These are phyloP conservation scores for Leptothorax acervorum DNA, from an alignment of 2,888 invertebrate species.

Conservation along the genomic window DNA sequence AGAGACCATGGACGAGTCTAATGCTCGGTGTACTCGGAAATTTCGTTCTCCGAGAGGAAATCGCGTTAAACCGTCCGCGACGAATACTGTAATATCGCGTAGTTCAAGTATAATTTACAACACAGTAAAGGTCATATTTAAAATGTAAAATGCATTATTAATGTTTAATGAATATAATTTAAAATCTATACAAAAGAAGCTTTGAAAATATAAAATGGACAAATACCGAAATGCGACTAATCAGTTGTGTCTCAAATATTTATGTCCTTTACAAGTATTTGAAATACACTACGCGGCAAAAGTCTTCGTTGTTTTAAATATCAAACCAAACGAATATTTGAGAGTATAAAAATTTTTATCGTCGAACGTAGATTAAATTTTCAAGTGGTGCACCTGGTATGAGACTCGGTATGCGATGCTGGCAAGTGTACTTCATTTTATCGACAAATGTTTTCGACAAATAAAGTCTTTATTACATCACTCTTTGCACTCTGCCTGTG, in stretches of 20 bases:
- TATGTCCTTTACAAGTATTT: neutral
- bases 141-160: neutral
- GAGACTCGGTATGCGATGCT: constrained; percentile 32
- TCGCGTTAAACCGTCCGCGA: neutral
- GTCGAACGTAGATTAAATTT: constrained; percentile 4
- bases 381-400: constrained; percentile 26
- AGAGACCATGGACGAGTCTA: constrained; percentile 16
- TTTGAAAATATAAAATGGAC: neutral
- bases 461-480: constrained; percentile 2
- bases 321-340: neutral
- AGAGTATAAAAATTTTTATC: neutral
- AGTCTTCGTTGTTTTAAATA: neutral
- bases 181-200: neutral
- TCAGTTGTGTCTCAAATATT: neutral
- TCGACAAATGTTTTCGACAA: neutral
- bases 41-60: neutral
- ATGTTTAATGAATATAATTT: neutral
- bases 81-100: neutral
- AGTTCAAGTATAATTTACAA: neutral
- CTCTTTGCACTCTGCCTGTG: constrained; percentile 10
- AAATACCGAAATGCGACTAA: neutral
- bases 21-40: constrained; percentile 32
- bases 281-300: neutral
- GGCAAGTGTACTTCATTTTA: constrained; percentile 21
- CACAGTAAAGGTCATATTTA: neutral